These are phyloP conservation scores for Galeruca laticollis DNA, from an alignment of 2,888 invertebrate genomes.

Conservation along the genomic window DNA sequence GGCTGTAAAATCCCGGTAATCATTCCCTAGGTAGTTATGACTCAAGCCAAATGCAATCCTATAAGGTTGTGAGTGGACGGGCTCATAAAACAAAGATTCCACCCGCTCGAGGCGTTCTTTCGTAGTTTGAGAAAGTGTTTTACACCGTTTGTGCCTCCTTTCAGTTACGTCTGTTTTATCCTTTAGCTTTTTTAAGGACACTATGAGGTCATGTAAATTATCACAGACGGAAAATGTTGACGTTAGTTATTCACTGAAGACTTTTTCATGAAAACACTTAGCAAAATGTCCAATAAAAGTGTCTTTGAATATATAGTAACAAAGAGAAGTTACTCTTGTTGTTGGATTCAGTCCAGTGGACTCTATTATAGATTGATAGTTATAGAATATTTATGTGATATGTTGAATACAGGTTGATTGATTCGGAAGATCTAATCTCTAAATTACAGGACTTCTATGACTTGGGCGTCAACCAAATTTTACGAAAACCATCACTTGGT, in stretches of 20 bases:
- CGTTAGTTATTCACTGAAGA: neutral
- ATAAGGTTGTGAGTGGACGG: constrained; percentile 58
- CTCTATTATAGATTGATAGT: no score
- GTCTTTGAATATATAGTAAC: neutral
- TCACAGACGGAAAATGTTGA: constrained; percentile 11
- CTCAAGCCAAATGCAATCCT: constrained; percentile 58
- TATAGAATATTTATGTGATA: no score
- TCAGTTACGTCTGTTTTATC: constrained; percentile 17
- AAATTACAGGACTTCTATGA: no score
- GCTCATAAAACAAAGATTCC: constrained; percentile 60
- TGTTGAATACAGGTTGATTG: no score
- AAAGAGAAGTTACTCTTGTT: neutral
- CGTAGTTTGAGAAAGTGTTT: constrained; percentile 27
- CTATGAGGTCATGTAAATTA: constrained; percentile 21
- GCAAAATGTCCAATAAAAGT: neutral
- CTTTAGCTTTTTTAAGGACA: constrained; percentile 18
- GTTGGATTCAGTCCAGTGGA: no score
- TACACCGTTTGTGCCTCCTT: constrained; percentile 17
- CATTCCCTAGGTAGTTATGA: constrained; percentile 60
- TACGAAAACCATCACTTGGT: no score
- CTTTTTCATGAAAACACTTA: neutral
- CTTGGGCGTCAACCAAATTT: no score
- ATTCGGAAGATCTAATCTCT: no score
- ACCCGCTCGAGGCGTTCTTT: constrained; percentile 51
- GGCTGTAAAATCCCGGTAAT: constrained; percentile 60